Conservation (phyloP, 1,140 invertebrate genomes). For the Heliconius congener region DNA sequence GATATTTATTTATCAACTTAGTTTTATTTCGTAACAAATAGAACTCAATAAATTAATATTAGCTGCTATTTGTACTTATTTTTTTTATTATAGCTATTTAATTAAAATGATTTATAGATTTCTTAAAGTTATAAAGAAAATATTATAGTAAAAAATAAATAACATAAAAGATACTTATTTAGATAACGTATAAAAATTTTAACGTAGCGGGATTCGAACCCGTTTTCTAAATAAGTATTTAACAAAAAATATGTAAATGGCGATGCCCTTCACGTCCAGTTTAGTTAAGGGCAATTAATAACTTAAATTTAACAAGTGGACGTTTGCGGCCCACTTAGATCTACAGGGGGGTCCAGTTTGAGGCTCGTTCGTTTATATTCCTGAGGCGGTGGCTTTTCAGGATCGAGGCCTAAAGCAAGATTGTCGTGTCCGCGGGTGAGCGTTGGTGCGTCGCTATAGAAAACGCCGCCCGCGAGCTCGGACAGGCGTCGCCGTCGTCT, state of each 20-base stretch:
- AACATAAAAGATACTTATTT: background rate
- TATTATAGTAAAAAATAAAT: background rate
- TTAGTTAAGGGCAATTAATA: background rate
- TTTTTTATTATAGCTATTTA: background rate
- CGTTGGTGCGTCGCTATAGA: conserved; percentile 67
- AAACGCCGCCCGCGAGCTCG: conserved; percentile 72
- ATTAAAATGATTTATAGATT: background rate
- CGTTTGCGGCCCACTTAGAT: conserved; percentile 45
- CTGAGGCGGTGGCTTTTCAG: conserved; percentile 56
- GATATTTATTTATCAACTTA: background rate
- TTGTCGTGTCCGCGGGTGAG: conserved; percentile 65
- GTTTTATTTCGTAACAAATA: background rate
- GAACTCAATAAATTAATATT: conserved; percentile 1
- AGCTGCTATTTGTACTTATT: background rate
- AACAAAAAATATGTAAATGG: background rate
- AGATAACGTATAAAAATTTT: too few species aligned
- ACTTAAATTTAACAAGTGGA: conserved; percentile 50
- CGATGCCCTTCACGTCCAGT: background rate
- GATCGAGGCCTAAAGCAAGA: conserved; percentile 57
- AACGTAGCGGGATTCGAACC: too few species aligned
- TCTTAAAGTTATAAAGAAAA: background rate
- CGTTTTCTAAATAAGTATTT: too few species aligned
- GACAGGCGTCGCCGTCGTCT: conserved; percentile 67
- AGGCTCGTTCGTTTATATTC: conserved; percentile 55
- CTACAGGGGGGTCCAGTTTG: conserved; percentile 47